Percentiles rank a stretch among this genome's conserved stretches.
phyloP scores from a whole-genome alignment of 2,113 vertebrate genomes.

The Addax nasomaculatus region DNA sequence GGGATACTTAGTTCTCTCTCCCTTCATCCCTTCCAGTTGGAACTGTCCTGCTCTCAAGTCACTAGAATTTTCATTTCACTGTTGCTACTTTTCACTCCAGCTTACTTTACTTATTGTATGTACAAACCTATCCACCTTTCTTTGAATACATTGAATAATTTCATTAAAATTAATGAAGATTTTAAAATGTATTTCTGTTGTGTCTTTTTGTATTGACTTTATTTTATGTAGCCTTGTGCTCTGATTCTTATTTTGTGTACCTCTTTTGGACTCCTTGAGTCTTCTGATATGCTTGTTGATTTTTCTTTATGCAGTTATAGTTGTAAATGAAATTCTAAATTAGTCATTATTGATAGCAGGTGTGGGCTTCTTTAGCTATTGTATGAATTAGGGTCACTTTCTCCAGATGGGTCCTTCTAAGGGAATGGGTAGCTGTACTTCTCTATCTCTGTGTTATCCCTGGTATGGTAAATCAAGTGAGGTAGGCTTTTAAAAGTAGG shows the following conservation, averaged over 20 bases:
- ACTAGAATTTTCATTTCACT: background rate
- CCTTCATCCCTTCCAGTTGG: background rate
- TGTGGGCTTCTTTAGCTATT: background rate
- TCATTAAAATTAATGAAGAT: background rate
- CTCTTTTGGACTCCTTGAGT: background rate
- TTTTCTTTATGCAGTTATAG: background rate
- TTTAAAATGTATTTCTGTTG: background rate
- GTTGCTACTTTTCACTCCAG: background rate
- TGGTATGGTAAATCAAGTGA: background rate
- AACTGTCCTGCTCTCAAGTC: background rate
- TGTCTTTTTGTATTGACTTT: background rate
- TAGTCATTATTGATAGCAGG: background rate
- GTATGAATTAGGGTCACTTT: background rate
- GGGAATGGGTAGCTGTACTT: background rate
- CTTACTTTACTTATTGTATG: background rate
- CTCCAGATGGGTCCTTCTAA: background rate
- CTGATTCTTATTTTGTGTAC: background rate
- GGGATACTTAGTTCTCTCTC: background rate
- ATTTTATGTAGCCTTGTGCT: background rate
- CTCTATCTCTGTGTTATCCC: background rate
- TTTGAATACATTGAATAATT: background rate
- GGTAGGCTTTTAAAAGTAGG: background rate
- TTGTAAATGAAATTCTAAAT: background rate
- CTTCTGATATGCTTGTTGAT: background rate
- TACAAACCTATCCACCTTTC: background rate